These are phyloP conservation scores for Thalassarche chlororhynchos DNA, from an alignment of 2,113 vertebrate species.

Conservation along the genomic window DNA sequence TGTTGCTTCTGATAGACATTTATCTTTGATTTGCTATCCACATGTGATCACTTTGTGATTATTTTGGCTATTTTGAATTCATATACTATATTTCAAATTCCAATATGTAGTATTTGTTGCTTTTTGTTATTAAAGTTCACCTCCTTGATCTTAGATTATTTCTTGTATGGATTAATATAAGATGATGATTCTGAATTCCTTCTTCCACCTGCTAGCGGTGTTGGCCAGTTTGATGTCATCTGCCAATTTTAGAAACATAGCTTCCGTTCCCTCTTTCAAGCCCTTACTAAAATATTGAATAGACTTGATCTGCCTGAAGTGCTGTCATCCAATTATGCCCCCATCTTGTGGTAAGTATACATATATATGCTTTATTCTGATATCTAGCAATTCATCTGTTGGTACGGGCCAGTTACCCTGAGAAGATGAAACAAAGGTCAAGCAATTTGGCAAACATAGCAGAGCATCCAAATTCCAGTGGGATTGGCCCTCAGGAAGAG, in stretches of 20 bases:
- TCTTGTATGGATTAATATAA: not conserved
- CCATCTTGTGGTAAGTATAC: not conserved
- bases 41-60: not conserved
- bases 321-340: not conserved
- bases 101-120: not conserved
- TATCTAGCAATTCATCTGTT: not conserved
- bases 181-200: not conserved
- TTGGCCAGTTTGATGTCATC: not conserved
- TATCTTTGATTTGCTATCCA: not conserved
- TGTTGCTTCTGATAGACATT: accelerated
- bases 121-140: not conserved
- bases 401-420: not conserved
- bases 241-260: not conserved
- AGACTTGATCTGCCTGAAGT: not conserved
- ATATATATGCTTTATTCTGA: not conserved
- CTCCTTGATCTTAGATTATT: not conserved
- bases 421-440: not conserved
- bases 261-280: not conserved
- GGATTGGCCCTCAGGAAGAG: not conserved
- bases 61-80: not conserved
- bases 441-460: not conserved
- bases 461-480: too few species aligned
- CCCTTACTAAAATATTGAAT: not conserved
- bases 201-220: not conserved
- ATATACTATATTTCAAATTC: not conserved